Evolutionary conservation across 92 coral and sea anemone species (phyloP), one percentile per base, ranked within the genome.

Genomic region (Parazoanthus atlanticus): DNA sequence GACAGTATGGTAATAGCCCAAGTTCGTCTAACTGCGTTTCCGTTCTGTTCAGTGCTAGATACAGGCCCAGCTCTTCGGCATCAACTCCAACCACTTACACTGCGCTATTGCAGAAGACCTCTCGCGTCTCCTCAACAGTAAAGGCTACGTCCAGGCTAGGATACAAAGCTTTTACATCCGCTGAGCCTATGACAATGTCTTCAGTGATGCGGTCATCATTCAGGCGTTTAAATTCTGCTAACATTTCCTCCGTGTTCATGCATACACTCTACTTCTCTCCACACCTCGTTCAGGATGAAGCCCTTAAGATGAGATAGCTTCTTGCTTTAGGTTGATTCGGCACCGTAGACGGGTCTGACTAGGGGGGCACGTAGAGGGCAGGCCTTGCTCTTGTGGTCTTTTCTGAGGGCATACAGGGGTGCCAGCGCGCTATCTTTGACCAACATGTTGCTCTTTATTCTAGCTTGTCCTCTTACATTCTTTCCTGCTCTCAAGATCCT

Each of bases 381-480:
- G 6, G 0, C 8, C 0, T 3, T 5, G 5, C 15, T 81, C 29
- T 91, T 91, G 78, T 89, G 93, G 49, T 92, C 92, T 70, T 89
- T 85, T 58, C 94, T 86, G 15, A 86, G 77, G 2, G 85, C 80
- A 86, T 92, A 92, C 11, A 92, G 79, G 12, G 92, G 89, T 0
- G 92, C 94, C 36, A 89, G 74, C n/a, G 85, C 41, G 41, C 90
- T 85, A 67, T 79, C 86, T 12, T 77, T 52, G 7, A 79, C 64
- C 26, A 75, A 49, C 91, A 91, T 91, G 89, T 91, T 91, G 82
- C 89, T 84, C 78, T 88, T 91, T 56, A 88, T 84, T 54, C 91
- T 88, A 8, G 71, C 41, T 33, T 32, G 77, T 41, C 80, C 73
- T 25, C 69, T 81, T 6, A 41, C 76, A 1, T 29, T 31, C 29